Percentiles rank a stretch among this genome's conserved stretches.
These are phyloP conservation scores for Tetheella fluctuosa DNA, from an alignment of 2,888 invertebrate genomes.

Conservation along the genomic window DNA sequence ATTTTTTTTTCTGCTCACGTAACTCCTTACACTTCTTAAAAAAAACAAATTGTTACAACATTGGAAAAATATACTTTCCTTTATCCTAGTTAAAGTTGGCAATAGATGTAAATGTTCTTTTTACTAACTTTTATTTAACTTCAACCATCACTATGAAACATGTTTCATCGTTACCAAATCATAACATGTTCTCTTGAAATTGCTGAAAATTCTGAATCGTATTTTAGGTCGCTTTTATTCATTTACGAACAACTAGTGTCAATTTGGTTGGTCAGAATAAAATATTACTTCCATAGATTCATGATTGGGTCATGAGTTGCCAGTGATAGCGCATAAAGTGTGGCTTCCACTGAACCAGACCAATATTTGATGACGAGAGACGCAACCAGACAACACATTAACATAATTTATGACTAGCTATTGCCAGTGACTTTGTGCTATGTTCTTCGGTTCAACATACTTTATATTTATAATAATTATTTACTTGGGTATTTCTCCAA, in stretches of 20 bases:
- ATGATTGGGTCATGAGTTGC: not conserved
- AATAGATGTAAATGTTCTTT: too few relatives aligned
- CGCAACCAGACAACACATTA: not conserved
- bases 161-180: too few relatives aligned
- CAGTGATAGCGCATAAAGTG: not conserved
- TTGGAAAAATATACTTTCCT: too few relatives aligned
- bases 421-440: not conserved
- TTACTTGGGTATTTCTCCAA: too few relatives aligned
- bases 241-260: not conserved
- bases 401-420: slow-evolving; percentile 1
- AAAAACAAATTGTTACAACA: too few relatives aligned
- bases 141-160: too few relatives aligned
- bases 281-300: not conserved
- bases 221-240: not conserved
- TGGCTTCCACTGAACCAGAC: not conserved
- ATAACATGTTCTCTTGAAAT: not conserved
- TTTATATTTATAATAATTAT: too few relatives aligned
- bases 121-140: too few relatives aligned
- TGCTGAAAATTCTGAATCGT: not conserved
- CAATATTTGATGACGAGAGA: not conserved
- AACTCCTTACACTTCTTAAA: too few relatives aligned
- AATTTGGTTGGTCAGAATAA: not conserved
- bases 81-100: too few relatives aligned
- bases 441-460: too few relatives aligned
- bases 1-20: not conserved